These are phyloP conservation scores for Acrossocheilus wenchowensis DNA, from an alignment of 2,797 vertebrate species.

Conservation along the genomic window DNA sequence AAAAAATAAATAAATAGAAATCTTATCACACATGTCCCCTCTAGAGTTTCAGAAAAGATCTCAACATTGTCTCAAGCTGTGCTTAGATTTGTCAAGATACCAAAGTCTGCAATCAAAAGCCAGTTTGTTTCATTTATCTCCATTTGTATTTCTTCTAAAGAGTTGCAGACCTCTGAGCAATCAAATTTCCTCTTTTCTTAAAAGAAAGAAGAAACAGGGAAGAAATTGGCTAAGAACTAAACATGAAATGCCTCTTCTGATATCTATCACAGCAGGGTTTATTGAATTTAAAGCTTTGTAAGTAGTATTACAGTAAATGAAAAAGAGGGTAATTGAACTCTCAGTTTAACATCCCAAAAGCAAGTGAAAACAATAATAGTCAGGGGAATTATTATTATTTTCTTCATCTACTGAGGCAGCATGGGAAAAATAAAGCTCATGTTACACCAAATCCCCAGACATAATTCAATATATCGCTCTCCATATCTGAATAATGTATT, in stretches of 20 bases:
- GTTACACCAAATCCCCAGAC: slow-evolving; percentile 18
- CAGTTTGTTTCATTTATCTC: neutral
- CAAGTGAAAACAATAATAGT: neutral
- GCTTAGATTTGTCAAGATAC: neutral
- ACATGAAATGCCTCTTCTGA: neutral
- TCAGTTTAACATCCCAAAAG: slow-evolving; percentile 11
- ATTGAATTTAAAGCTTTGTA: neutral
- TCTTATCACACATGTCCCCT: neutral
- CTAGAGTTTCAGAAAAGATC: neutral
- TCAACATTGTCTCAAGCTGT: neutral
- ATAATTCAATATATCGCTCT: neutral
- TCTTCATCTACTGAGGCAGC: slow-evolving; percentile 30
- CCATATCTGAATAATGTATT: neutral
- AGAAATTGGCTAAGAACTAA: neutral
- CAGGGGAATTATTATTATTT: slow-evolving; percentile 38
- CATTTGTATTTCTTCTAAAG: neutral
- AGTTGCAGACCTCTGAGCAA: neutral
- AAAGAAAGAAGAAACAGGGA: neutral
- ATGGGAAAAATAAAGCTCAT: neutral
- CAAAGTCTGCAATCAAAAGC: slow-evolving; percentile 8
- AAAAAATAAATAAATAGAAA: neutral
- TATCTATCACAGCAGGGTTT: neutral
- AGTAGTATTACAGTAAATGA: slow-evolving; percentile 11
- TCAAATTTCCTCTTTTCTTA: neutral
- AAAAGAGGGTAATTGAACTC: neutral